Conservation (phyloP, 1,140 invertebrate genomes). For the Cotesia glomerata region DNA sequence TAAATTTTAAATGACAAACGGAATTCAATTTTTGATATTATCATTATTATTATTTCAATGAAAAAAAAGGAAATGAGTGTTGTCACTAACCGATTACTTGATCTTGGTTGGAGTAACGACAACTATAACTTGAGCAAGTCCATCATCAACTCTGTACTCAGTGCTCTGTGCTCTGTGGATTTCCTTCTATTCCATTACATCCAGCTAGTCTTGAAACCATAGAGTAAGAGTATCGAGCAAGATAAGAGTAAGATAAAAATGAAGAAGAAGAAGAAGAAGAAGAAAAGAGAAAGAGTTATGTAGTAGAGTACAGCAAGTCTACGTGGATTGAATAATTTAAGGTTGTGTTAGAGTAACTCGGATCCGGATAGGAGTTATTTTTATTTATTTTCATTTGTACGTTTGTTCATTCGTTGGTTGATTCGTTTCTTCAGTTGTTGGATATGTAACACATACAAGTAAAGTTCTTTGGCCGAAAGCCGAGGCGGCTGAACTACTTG, state of each 20-base stretch:
- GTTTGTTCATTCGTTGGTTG: neutral
- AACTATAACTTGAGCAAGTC: neutral
- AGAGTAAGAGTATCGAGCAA: slow-evolving; percentile 18
- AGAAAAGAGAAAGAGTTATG: neutral
- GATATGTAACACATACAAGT: neutral
- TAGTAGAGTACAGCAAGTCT: neutral
- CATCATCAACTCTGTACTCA: slow-evolving; percentile 3
- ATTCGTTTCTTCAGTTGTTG: neutral
- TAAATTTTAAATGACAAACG: too few relatives aligned
- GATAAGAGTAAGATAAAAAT: neutral
- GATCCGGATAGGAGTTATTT: neutral
- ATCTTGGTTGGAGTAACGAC: neutral
- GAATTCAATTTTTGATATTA: neutral
- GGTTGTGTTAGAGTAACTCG: neutral
- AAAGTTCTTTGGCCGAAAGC: slow-evolving; percentile 30
- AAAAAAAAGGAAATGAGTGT: slow-evolving; percentile 1
- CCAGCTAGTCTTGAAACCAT: neutral
- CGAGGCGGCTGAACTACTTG: slow-evolving; percentile 18
- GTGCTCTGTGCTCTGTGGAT: too few relatives aligned
- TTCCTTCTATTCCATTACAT: neutral
- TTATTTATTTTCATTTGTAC: too few relatives aligned
- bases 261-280: neutral
- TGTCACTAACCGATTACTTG: slow-evolving; percentile 3
- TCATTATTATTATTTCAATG: neutral
- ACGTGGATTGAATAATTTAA: slow-evolving; percentile 28